Evolutionary conservation across 2,113 vertebrate genomes (phyloP).

Genomic region (Nerophis ophidion): DNA sequence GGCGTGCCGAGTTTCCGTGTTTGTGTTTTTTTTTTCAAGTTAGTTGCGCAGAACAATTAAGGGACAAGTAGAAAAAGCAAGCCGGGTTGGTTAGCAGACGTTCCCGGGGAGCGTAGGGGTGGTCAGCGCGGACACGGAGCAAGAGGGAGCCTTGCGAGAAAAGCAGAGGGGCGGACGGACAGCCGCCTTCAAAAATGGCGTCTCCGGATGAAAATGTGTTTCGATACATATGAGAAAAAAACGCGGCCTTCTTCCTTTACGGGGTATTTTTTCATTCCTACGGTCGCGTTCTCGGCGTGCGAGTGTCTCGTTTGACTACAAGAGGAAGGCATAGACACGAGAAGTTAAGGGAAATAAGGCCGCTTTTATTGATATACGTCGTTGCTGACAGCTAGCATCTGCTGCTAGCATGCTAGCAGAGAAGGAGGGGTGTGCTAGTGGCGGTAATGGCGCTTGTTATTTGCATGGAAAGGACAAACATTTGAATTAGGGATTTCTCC

Average conservation of each 20-base stretch:
- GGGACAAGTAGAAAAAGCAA: slow-evolving; percentile 23
- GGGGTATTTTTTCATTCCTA: slow-evolving; percentile 17
- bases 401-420: slow-evolving; percentile 47
- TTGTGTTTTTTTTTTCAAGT: not conserved
- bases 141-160: slow-evolving; percentile 31
- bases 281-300: not conserved
- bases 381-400: slow-evolving; percentile 72
- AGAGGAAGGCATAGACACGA: slow-evolving; percentile 5
- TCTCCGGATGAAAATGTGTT: slow-evolving; percentile 74
- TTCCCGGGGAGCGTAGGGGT: slow-evolving; percentile 53
- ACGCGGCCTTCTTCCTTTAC: slow-evolving; percentile 58
- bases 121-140: slow-evolving; percentile 60
- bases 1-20: not conserved
- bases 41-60: not conserved
- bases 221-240: slow-evolving; percentile 59
- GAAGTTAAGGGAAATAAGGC: slow-evolving; percentile 48
- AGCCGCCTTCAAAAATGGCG: slow-evolving; percentile 81
- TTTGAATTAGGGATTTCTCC: slow-evolving; percentile 41
- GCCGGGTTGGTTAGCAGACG: slow-evolving; percentile 25
- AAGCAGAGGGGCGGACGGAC: slow-evolving; percentile 59
- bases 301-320: slow-evolving; percentile 1
- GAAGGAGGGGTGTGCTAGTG: slow-evolving; percentile 19
- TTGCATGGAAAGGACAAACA: slow-evolving; percentile 47
- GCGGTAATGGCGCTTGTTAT: slow-evolving; percentile 37
- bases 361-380: slow-evolving; percentile 74